phyloP scores from a whole-genome alignment of 2,888 invertebrate species.

The Drosophila prostipennis region DNA sequence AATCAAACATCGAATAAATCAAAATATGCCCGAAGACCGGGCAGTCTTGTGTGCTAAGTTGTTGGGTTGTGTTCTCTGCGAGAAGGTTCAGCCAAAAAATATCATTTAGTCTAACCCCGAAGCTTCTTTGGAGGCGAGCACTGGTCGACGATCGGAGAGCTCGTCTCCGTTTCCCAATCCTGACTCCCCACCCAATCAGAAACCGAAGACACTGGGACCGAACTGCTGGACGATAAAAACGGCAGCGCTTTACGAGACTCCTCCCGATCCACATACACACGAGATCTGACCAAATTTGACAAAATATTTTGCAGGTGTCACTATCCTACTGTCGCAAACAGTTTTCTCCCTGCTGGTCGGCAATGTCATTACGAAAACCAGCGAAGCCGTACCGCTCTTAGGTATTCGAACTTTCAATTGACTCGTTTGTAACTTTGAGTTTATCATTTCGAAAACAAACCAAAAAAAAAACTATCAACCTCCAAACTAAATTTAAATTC shows the following conservation, averaged over 20 bases:
- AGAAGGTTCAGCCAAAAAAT: slow-evolving; percentile 82
- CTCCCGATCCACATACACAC: slow-evolving; percentile 18
- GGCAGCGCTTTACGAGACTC: background rate
- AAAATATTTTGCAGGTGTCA: slow-evolving; percentile 94
- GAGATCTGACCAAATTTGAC: slow-evolving; percentile 72
- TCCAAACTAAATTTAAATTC: slow-evolving; percentile 47
- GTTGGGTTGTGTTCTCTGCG: slow-evolving; percentile 42
- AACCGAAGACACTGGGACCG: slow-evolving; percentile 15
- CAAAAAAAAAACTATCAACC: slow-evolving; percentile 17
- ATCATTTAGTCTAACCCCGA: slow-evolving; percentile 65
- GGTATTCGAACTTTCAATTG: slow-evolving; percentile 86
- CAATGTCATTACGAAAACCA: slow-evolving; percentile 99
- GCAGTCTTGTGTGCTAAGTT: slow-evolving; percentile 13
- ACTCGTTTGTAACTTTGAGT: slow-evolving; percentile 43
- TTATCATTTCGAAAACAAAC: slow-evolving; percentile 47
- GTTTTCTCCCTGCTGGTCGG: slow-evolving; percentile 99
- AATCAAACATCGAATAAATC: slow-evolving; percentile 26
- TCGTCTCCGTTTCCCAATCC: background rate
- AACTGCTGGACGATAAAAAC: slow-evolving; percentile 10
- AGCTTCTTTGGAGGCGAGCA: slow-evolving; percentile 13
- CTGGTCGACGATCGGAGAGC: background rate
- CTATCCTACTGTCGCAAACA: slow-evolving; percentile 99
- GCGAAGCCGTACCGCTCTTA: slow-evolving; percentile 99
- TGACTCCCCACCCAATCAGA: slow-evolving; percentile 3
- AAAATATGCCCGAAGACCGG: slow-evolving; percentile 24